These are phyloP conservation scores for Platanista minor DNA, from an alignment of 2,113 vertebrate genomes.

Conservation along the genomic window DNA sequence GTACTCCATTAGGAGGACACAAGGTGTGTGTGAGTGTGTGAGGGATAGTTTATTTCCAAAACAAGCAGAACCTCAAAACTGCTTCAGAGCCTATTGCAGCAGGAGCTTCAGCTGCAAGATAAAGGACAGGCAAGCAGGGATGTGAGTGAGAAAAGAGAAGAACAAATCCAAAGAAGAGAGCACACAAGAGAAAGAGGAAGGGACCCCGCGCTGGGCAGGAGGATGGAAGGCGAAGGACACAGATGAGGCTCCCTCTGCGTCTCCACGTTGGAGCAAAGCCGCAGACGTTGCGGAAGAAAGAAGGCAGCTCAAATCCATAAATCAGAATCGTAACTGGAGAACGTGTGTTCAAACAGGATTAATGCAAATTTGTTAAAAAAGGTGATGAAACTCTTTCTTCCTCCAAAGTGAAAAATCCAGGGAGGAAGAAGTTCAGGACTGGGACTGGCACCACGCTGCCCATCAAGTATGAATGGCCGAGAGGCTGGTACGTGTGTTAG, in stretches of 20 bases:
- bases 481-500: neutral
- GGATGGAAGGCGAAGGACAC: neutral
- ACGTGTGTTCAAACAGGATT: constrained; percentile 4
- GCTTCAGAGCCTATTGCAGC: constrained; percentile 48
- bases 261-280: neutral
- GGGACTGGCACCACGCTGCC: fast-evolving
- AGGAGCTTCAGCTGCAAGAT: constrained; percentile 55
- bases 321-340: neutral
- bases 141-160: neutral
- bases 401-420: constrained; percentile 46
- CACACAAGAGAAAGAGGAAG: neutral
- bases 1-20: constrained; percentile 57
- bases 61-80: constrained; percentile 73
- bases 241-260: neutral
- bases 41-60: constrained; percentile 75
- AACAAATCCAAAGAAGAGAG: neutral
- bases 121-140: constrained; percentile 24
- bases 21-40: constrained; percentile 47
- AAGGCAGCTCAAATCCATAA: neutral
- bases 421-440: neutral
- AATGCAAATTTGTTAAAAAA: constrained; percentile 58
- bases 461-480: fast-evolving
- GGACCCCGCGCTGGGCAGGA: neutral
- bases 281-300: neutral
- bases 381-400: constrained; percentile 68